Base-by-base conservation (phyloP, 2,797 vertebrate species). In the Carapus acus region DNA sequence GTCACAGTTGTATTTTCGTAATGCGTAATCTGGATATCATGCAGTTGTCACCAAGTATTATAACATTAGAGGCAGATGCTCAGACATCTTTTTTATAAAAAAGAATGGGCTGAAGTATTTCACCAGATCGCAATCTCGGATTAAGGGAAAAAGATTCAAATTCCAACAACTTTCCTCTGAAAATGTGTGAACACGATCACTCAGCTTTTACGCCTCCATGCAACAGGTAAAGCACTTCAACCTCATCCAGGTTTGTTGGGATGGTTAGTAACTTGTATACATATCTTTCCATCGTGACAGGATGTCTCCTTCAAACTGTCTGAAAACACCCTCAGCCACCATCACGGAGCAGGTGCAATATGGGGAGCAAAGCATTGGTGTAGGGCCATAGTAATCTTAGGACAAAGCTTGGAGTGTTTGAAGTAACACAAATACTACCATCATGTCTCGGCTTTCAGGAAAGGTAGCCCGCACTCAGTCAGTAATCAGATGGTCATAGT, bases 281-380 rank as follows among this genome's bases (percentile, higher is more conserved):
- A 17, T 68, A 85, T 84, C 79, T 83, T 18, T 13, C 18, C 64
- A 58, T 64, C 76, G 79, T 62, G 54, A 69, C 76, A 67, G 67
- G 79, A 79, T 62, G 72, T 78, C 71, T 70, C 58, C 51, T 68
- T 70, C 62, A 73, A 79, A 84, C 84, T 60, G 45, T 71, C 78
- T 84, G 78, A 86, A 71, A 74, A 67, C 66, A 34, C 85, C 85
- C 83, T 65, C 74, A 88, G 79, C 83, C 78, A 74, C 72, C 76
- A 78, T 79, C 44, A 33, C 70, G 2, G 19, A 58, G 54, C 51
- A 67, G 67, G 61, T 83, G 83, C 84, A 78, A 47, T 72, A 74
- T 76, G 77, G 64, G 57, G 58, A 21, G 64, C 54, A 24, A 68
- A 31, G 58, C 76, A 74, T 80, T 85, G 77, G 83, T 78, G 81